Evolutionary conservation across 1,140 invertebrate genomes (phyloP).

Genomic region (Oryctes rhinoceros): DNA sequence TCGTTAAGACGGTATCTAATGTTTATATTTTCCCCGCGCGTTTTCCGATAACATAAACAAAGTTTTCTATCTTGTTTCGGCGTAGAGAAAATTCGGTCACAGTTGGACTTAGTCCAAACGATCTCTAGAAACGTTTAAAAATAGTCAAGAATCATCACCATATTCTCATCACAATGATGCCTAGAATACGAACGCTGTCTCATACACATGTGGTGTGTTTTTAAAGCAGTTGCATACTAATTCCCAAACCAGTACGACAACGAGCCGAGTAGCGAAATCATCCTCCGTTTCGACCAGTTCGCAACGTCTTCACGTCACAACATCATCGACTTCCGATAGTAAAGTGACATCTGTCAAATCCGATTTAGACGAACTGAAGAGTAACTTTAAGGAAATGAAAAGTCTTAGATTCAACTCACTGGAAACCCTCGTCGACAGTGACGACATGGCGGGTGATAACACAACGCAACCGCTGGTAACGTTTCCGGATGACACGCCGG

Average conservation of each 20-base stretch:
- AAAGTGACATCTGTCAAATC: conserved; percentile 76
- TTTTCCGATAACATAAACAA: conserved; percentile 14
- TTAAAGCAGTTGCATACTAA: conserved; percentile 58
- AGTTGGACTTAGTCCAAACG: conserved; percentile 13
- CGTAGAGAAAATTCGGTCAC: conserved; percentile 9
- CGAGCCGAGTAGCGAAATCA: conserved; percentile 54
- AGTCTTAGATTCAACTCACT: conserved; percentile 54
- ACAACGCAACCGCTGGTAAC: conserved; percentile 71
- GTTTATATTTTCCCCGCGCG: conserved; percentile 1
- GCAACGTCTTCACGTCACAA: conserved; percentile 63
- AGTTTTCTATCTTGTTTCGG: not conserved
- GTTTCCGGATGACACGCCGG: conserved; percentile 78
- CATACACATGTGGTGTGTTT: conserved; percentile 41
- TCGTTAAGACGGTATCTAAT: not conserved
- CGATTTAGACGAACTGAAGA: conserved; percentile 78
- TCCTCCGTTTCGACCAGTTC: conserved; percentile 52
- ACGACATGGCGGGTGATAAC: conserved; percentile 49
- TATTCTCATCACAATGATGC: conserved; percentile 24
- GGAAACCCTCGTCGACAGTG: conserved; percentile 47
- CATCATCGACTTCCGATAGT: conserved; percentile 69
- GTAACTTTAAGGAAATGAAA: conserved; percentile 81
- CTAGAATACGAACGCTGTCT: conserved; percentile 20
- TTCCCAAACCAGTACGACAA: conserved; percentile 58
- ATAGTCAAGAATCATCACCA: conserved; percentile 24
- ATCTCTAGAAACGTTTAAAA: conserved; percentile 17